Evolutionary conservation across 2,113 vertebrate genomes (phyloP).

Genomic region (human): GRCh38 chr17:36743001-36743500

Average conservation of each 20-base stretch:
- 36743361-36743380: neutral
- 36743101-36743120: neutral
- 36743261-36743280: neutral
- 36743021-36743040: neutral
- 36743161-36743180: neutral
- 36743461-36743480: neutral
- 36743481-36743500: neutral
- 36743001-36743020: neutral
- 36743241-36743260: neutral
- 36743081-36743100: neutral
- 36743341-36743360: neutral
- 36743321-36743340: neutral
- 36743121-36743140: neutral
- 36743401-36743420: neutral
- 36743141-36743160: neutral
- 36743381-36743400: neutral
- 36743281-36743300: neutral
- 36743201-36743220: neutral
- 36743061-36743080: neutral
- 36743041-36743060: neutral
- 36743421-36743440: neutral
- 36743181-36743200: neutral
- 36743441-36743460: neutral
- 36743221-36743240: neutral
- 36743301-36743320: neutral